Evolutionary conservation across 2,797 vertebrate genomes (phyloP).

Genomic region (Characodon lateralis): DNA sequence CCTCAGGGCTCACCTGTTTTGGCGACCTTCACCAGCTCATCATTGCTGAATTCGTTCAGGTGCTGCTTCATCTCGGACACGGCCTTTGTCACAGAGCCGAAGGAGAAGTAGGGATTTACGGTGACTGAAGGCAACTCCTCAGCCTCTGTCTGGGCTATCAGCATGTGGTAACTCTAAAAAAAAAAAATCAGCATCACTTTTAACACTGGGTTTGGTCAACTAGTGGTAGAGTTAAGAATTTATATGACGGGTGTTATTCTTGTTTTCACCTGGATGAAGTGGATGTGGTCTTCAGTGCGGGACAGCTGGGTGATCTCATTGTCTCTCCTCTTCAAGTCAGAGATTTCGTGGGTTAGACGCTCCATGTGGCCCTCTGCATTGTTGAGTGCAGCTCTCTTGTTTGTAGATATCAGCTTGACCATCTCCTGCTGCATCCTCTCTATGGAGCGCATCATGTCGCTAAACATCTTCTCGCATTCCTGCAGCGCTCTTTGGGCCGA

Average conservation of each 20-base stretch:
- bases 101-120: slow-evolving; percentile 84
- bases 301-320: slow-evolving; percentile 82
- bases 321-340: slow-evolving; percentile 83
- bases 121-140: slow-evolving; percentile 82
- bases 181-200: background rate
- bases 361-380: slow-evolving; percentile 84
- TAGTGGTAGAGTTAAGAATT: background rate
- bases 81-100: slow-evolving; percentile 79
- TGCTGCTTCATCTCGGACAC: slow-evolving; percentile 86
- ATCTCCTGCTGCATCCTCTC: slow-evolving; percentile 87
- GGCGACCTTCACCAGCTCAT: slow-evolving; percentile 83
- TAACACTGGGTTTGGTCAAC: background rate
- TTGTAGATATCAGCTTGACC: slow-evolving; percentile 81
- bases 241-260: background rate
- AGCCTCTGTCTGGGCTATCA: slow-evolving; percentile 82
- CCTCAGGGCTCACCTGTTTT: slow-evolving; percentile 69
- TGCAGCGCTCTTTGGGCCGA: slow-evolving; percentile 82
- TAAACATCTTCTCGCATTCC: slow-evolving; percentile 84
- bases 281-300: slow-evolving; percentile 85
- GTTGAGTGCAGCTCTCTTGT: slow-evolving; percentile 81
- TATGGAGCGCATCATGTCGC: slow-evolving; percentile 83
- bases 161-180: slow-evolving; percentile 81
- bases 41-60: slow-evolving; percentile 82
- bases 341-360: slow-evolving; percentile 80
- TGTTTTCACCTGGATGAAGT: slow-evolving; percentile 83